Percentiles rank a stretch among this genome's conserved stretches.
Conservation (phyloP, 64 coral and sea anemone species). For the Anthopleura sola region DNA sequence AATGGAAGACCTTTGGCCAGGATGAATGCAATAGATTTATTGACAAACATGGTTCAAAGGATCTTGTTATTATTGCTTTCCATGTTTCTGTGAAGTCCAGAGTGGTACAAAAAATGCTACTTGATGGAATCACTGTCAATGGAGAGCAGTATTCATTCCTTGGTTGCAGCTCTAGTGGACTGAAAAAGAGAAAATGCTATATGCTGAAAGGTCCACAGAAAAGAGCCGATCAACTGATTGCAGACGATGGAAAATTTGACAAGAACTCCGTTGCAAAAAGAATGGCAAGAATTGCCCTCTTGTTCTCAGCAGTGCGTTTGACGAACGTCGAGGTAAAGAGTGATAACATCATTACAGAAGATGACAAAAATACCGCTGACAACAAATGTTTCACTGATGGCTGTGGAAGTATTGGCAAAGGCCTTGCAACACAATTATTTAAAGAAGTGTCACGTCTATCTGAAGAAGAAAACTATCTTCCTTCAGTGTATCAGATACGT, state of each 20-base stretch:
- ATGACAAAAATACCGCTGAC: constrained; percentile 48
- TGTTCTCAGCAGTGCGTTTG: constrained; percentile 46
- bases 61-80: not conserved
- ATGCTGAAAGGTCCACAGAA: constrained; percentile 65
- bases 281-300: constrained; percentile 67
- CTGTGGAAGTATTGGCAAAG: constrained; percentile 64
- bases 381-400: constrained; percentile 85
- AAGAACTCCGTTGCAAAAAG: constrained; percentile 66
- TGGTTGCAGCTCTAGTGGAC: constrained; percentile 76
- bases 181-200: constrained; percentile 68
- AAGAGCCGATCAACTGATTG: constrained; percentile 48
- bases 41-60: not conserved
- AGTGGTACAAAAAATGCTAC: constrained; percentile 15
- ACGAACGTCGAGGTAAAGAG: constrained; percentile 28
- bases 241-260: constrained; percentile 59
- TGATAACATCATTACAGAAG: constrained; percentile 28
- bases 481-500: constrained; percentile 83
- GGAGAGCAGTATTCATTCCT: constrained; percentile 62
- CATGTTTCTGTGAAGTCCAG: not conserved
- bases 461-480: constrained; percentile 11
- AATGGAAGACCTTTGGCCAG: not conserved
- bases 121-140: not conserved
- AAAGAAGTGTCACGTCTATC: constrained; percentile 26
- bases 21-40: constrained; percentile 7
- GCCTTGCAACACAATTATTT: constrained; percentile 23